phyloP scores from a whole-genome alignment of 2,888 invertebrate species.

The Seladonia tumulorum region DNA sequence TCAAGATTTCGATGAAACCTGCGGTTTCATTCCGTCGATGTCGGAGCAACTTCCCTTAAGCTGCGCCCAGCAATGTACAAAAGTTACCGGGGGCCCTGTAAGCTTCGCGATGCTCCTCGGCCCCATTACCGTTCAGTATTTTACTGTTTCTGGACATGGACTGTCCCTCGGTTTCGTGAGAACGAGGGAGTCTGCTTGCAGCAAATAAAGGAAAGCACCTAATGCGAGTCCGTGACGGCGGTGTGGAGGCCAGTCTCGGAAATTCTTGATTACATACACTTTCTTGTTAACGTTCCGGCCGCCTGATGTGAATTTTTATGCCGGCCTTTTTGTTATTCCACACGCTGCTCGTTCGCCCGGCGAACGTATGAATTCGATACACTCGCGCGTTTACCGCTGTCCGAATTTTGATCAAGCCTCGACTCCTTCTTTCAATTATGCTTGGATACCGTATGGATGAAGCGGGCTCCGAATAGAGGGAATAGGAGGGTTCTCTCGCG shows the following conservation, averaged over 20 bases:
- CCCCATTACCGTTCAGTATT: slow-evolving; percentile 59
- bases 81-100: slow-evolving; percentile 16
- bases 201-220: slow-evolving; percentile 67
- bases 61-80: slow-evolving; percentile 5
- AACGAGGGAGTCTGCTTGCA: slow-evolving; percentile 48
- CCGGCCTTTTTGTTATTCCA: slow-evolving; percentile 45
- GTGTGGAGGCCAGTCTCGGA: slow-evolving; percentile 44
- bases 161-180: slow-evolving; percentile 60
- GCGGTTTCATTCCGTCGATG: slow-evolving; percentile 10
- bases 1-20: slow-evolving; percentile 8
- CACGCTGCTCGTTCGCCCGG: background rate
- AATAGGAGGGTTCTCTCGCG: background rate
- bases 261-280: slow-evolving; percentile 70
- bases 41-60: slow-evolving; percentile 22
- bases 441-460: slow-evolving; percentile 6
- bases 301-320: slow-evolving; percentile 69
- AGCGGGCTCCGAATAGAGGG: background rate
- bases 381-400: slow-evolving; percentile 20
- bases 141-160: slow-evolving; percentile 39
- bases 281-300: slow-evolving; percentile 65
- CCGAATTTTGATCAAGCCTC: slow-evolving; percentile 37
- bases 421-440: slow-evolving; percentile 18
- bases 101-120: slow-evolving; percentile 39
- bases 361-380: slow-evolving; percentile 43
- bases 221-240: slow-evolving; percentile 66